Base-by-base conservation (phyloP, 2,797 vertebrate species). In the Knipowitschia caucasica region DNA sequence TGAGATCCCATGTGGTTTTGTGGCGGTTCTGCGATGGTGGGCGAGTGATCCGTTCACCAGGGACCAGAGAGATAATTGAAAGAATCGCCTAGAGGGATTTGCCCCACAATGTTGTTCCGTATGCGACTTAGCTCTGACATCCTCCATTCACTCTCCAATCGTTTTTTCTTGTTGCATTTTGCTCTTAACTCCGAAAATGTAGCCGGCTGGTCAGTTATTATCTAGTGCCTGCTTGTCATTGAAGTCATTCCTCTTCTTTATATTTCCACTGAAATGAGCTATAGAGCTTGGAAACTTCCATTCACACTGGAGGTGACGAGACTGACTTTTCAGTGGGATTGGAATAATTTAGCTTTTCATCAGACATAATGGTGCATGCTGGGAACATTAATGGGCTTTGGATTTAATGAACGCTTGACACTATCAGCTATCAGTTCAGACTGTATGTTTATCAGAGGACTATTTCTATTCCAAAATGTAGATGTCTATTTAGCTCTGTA, bases 21-120 rank as follows among this genome's bases (percentile, higher is more conserved):
- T 43, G 63, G 53, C 2, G 1, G 49, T 51, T 51, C 53, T 56
- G 54, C 40, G 17, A 50, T 59, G 65, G 63, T 69, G 74, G 63
- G 56, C 12, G 47, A 62, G 49, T 67, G 69, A 72, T 77, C 49
- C 50, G 45, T 40, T 31, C 77, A 54, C 59, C 34, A 30, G 74
- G 66, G 77, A 83, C 56, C 57, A 64, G 38, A 35, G 55, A 71
- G 64, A 75, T 83, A 82, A 83, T 81, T 84, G 74, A 83, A 79
- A 77, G 59, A 77, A 62, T 15, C 57, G 46, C 77, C 71, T 50
- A 15, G 14, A 61, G 67, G 73, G 71, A 70, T 65, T 65, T 65
- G 45, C 54, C 55, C 56, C 30, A 50, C 34, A 58, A 63, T 78
- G 58, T 62, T 67, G 52, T 61, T 67, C 43, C 58, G 61, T 33